A percentile compares a stretch with the other conserved stretches of the same genome.
Evolutionary conservation across 64 coral and sea anemone genomes (phyloP).

Genomic region (Porites lutea): DNA sequence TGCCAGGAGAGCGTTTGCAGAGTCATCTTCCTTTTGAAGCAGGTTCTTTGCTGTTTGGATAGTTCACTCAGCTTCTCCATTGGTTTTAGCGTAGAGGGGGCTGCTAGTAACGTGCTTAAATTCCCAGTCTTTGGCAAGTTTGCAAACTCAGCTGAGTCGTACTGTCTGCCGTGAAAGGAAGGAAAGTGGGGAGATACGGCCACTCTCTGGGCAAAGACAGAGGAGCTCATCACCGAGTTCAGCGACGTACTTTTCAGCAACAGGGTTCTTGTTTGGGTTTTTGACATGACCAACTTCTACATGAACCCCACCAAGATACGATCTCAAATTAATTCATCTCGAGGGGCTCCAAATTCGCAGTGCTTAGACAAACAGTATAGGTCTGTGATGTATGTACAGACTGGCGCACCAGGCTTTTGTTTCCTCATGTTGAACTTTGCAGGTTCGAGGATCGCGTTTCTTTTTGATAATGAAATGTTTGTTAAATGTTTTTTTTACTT

Average conservation of each 20-base stretch:
- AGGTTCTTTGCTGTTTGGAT: slow-evolving; percentile 58
- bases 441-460: slow-evolving; percentile 37
- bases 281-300: slow-evolving; percentile 12
- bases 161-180: slow-evolving; percentile 44
- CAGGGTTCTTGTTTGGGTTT: slow-evolving; percentile 33
- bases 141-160: slow-evolving; percentile 32
- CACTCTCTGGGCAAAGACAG: slow-evolving; percentile 1
- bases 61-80: slow-evolving; percentile 40
- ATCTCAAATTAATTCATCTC: slow-evolving; percentile 63
- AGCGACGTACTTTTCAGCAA: slow-evolving; percentile 3
- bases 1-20: slow-evolving; percentile 39
- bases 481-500: slow-evolving; percentile 8
- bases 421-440: slow-evolving; percentile 55
- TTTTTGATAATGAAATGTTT: slow-evolving; percentile 19
- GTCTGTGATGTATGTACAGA: slow-evolving; percentile 28
- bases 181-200: background rate
- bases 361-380: slow-evolving; percentile 39
- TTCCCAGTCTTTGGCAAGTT: slow-evolving; percentile 45
- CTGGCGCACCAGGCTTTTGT: slow-evolving; percentile 41
- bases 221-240: slow-evolving; percentile 35
- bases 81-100: slow-evolving; percentile 22
- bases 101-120: slow-evolving; percentile 45
- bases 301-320: slow-evolving; percentile 42
- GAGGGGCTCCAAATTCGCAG: slow-evolving; percentile 33
- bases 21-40: slow-evolving; percentile 38